Evolutionary conservation across 2,888 invertebrate species (phyloP), one percentile per base, ranked within the genome.

Genomic region (Halictus quadricinctus): DNA sequence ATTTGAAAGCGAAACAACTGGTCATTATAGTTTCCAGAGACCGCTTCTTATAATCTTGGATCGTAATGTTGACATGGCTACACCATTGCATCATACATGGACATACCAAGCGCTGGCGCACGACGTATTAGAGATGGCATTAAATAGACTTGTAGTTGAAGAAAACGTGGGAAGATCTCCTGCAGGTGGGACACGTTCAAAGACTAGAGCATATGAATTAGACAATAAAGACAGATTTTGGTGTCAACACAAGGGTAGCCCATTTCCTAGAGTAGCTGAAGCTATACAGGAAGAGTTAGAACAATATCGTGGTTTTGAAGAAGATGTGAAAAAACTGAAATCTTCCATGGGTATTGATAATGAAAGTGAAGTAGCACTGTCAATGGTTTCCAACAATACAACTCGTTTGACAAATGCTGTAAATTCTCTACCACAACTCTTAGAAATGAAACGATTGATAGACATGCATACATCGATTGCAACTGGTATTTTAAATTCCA

Each of bases 401-500:
- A 98, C 98, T 58, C 97, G 98, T 89, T 96, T 99, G 41, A 99
- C 99, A 0, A 98, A 97, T 84, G 99, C 99, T 41, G 99, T 99
- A 13, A 98, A 98, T 94, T 99, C 99, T 0, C 95, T 99, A 91
- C 99, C 99, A 0, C 99, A 99, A 93, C 95, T 99, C 46, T 96
- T 99, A 95, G 99, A 99, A 95, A 99, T 98, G 95, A 99, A 99
- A 94, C 96, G 99, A 64, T 96, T 99, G 21, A 99, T 99, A 91
- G 99, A 99, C 93, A 98, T 99, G 98, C 99, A 99, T 94, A 99
- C 99, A 43, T 99, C 99, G 89, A 97, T 99, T 87, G 99, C 99
- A 5, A 99, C 99, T 95, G 97, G 97, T 96, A 94, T 98, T 89
- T 95, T 98, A 81, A 98, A 98, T 95, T 96, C 96, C 76, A 98